phyloP scores from a whole-genome alignment of 1,140 invertebrate species.

The Monomorium pharaonis region DNA sequence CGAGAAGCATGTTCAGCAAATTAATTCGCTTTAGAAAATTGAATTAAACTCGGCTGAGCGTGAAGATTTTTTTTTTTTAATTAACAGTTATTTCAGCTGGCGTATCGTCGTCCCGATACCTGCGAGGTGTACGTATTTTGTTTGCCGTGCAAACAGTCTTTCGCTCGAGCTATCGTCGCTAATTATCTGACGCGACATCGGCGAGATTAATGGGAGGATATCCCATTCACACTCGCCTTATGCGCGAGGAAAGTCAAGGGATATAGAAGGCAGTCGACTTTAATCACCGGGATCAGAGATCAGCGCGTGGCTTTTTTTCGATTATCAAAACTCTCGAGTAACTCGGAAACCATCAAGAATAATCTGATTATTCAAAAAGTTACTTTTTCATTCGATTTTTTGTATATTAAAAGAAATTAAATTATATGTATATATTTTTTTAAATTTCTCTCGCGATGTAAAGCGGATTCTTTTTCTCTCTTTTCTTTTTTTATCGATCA shows the following conservation, averaged over 20 bases:
- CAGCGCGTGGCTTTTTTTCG: not conserved
- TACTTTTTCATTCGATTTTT: not conserved
- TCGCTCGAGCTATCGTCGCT: not conserved
- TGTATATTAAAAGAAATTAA: not conserved
- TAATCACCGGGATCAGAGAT: not conserved
- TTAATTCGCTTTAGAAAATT: conserved; percentile 36
- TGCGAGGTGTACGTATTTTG: not conserved
- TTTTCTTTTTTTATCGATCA: not conserved
- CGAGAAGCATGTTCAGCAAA: conserved; percentile 8
- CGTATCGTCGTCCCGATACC: not conserved
- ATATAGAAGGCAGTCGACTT: not conserved
- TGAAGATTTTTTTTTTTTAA: conserved; percentile 18
- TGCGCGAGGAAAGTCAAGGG: not conserved
- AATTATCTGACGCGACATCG: conserved; percentile 24
- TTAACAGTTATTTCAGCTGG: not conserved
- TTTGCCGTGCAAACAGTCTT: conserved; percentile 1
- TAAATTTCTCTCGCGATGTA: not conserved
- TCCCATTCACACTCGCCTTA: not conserved
- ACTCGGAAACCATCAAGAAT: not conserved
- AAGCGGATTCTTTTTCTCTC: not conserved
- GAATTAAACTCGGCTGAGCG: conserved; percentile 2
- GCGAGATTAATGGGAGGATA: not conserved
- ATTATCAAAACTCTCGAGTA: not conserved
- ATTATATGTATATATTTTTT: not conserved
- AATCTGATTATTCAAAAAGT: not conserved